Evolutionary conservation across 2,113 vertebrate species (phyloP), one percentile per base, ranked within the genome.

Genomic region (Nothocercus nigrocapillus): DNA sequence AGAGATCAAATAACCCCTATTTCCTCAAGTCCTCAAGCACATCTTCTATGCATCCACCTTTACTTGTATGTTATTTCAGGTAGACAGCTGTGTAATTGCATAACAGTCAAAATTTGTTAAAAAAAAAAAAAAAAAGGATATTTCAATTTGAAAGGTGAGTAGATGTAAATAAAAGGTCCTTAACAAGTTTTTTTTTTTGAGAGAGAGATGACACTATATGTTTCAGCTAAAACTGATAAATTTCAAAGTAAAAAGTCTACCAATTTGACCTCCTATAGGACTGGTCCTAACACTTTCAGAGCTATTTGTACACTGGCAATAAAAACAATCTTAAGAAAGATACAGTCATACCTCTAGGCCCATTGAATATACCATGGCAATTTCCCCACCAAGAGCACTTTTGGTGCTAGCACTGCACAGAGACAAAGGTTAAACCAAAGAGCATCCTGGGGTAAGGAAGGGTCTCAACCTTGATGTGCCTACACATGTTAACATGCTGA

Each of bases 391-490:
- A 61, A 32, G 40, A 30, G 64, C 8, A 58, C 30, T 64, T 44
- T 13, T 8, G 5, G 59, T 19, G 14, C 22, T 3, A 36, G 5
- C 9, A 16, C 42, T 18, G 51, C 67, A 51, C 44, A 27, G 11
- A 28, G 36, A 51, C 13, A 21, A 1, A 4, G 22, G 27, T 24
- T 47, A 40, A 53, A 45, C 4, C 1, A 1, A 54, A 16, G 32
- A 59, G 25, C 0, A 13, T 22, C 25, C 8, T 47, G 28, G 45
- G 32, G 38, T 30, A 18, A 14, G 4, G 22, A 45, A 11, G 13
- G 32, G 24, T 27, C 19, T 6, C 24, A 49, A 21, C 56, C 73
- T 6, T 11, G 56, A 13, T 6, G 13, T 1, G 15, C 66, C 53
- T 6, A 28, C 53, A 18, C 2, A 0, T 11, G 5, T 62, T 63